Evolutionary conservation across 2,797 vertebrate genomes (phyloP).

Genomic region (Poecilia gillii): DNA sequence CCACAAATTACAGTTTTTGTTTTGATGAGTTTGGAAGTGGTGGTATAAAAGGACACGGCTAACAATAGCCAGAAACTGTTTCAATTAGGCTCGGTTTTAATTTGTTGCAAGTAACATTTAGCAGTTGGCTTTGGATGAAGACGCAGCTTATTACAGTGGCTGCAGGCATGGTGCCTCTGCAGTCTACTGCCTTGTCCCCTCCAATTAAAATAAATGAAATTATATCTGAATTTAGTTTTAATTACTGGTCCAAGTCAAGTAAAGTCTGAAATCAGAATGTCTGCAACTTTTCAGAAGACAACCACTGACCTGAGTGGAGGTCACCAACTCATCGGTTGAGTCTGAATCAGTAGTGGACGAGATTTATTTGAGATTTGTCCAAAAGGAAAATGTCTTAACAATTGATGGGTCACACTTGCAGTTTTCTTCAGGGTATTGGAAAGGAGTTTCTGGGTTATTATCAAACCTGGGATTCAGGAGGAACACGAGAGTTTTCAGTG

Average conservation of each 20-base stretch:
- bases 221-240: background rate
- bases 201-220: background rate
- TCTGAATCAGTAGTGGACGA: background rate
- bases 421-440: background rate
- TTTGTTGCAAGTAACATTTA: constrained; percentile 17
- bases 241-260: background rate
- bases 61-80: constrained; percentile 5
- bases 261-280: background rate
- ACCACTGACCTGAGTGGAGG: background rate
- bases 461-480: background rate
- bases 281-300: background rate
- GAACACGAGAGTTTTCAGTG: background rate
- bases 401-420: background rate
- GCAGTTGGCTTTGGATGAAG: constrained; percentile 2
- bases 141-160: background rate
- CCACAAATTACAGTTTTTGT: background rate
- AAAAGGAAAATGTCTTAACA: background rate
- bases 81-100: constrained; percentile 6
- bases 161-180: background rate
- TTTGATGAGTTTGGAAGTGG: background rate
- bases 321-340: background rate
- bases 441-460: background rate
- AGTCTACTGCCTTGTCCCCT: background rate
- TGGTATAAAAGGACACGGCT: background rate
- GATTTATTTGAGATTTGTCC: background rate